Percentiles rank a stretch among this genome's conserved stretches.
These are phyloP conservation scores for Lampris megalopsis DNA, from an alignment of 2,113 vertebrate genomes.

Conservation along the genomic window DNA sequence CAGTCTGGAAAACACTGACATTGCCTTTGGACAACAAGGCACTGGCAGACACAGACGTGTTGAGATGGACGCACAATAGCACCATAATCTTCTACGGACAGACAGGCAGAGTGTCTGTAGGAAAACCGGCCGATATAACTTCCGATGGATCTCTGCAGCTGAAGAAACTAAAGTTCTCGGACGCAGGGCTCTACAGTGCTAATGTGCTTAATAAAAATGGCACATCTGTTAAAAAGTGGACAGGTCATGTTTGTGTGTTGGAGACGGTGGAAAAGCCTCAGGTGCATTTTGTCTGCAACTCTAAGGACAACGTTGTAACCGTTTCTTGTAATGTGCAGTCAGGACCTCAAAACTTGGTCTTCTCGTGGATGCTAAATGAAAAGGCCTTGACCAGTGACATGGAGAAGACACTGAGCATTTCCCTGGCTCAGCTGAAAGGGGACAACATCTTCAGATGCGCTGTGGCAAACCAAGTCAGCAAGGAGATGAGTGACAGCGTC, in stretches of 20 bases:
- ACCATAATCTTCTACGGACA: constrained; percentile 36
- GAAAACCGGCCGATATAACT: constrained; percentile 56
- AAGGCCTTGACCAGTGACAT: constrained; percentile 42
- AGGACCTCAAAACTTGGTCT: constrained; percentile 42
- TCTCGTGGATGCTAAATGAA: constrained; percentile 55
- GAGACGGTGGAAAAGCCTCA: constrained; percentile 62
- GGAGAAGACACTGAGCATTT: constrained; percentile 46
- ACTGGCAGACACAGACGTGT: constrained; percentile 23
- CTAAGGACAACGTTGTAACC: constrained; percentile 23
- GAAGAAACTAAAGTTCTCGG: constrained; percentile 41
- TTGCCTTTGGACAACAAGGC: constrained; percentile 36
- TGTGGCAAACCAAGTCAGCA: constrained; percentile 58
- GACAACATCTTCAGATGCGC: constrained; percentile 45
- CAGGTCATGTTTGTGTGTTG: constrained; percentile 43
- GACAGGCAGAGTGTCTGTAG: constrained; percentile 4
- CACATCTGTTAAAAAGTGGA: constrained; percentile 11
- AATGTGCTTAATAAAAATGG: not conserved
- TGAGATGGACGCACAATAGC: constrained; percentile 67
- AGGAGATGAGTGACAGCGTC: constrained; percentile 46
- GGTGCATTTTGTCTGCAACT: constrained; percentile 56
- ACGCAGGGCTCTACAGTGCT: constrained; percentile 55
- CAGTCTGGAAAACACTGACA: constrained; percentile 41
- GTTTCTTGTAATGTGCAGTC: constrained; percentile 42
- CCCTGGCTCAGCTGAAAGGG: constrained; percentile 33
- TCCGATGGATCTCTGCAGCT: constrained; percentile 53